phyloP scores from a whole-genome alignment of 2,113 vertebrate genomes.

The Gymnarchus niloticus region DNA sequence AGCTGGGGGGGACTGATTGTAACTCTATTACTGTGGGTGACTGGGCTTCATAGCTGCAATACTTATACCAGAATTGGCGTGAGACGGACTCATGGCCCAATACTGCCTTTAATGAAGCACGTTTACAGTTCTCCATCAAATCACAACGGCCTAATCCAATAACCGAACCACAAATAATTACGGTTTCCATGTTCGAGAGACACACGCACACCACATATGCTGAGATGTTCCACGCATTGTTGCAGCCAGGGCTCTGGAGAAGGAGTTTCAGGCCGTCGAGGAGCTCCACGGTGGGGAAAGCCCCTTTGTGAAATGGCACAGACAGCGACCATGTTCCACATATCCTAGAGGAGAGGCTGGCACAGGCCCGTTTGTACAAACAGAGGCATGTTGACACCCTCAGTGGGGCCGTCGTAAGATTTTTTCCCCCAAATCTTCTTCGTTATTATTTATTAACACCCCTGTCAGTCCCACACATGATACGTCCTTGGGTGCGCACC shows the following conservation, averaged over 20 bases:
- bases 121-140: constrained; percentile 1
- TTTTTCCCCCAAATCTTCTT: not conserved
- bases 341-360: no score
- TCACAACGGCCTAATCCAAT: constrained; percentile 27
- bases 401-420: no score
- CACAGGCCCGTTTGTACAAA: no score
- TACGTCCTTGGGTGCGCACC: not conserved
- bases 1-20: no score
- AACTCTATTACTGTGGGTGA: no score
- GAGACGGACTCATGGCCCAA: not conserved
- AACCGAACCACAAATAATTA: constrained; percentile 24
- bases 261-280: no score
- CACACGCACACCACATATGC: constrained; percentile 28
- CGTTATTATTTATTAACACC: not conserved
- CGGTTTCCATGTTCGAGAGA: constrained; percentile 28
- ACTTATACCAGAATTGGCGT: constrained; percentile 21
- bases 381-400: no score
- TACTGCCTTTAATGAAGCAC: constrained; percentile 17
- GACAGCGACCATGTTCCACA: no score
- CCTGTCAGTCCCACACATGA: not conserved
- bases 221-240: constrained; percentile 25
- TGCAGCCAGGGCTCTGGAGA: no score
- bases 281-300: not conserved
- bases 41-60: constrained; percentile 20
- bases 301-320: no score